Evolutionary conservation across 2,113 vertebrate genomes (phyloP).

Genomic region (Marmota monax): DNA sequence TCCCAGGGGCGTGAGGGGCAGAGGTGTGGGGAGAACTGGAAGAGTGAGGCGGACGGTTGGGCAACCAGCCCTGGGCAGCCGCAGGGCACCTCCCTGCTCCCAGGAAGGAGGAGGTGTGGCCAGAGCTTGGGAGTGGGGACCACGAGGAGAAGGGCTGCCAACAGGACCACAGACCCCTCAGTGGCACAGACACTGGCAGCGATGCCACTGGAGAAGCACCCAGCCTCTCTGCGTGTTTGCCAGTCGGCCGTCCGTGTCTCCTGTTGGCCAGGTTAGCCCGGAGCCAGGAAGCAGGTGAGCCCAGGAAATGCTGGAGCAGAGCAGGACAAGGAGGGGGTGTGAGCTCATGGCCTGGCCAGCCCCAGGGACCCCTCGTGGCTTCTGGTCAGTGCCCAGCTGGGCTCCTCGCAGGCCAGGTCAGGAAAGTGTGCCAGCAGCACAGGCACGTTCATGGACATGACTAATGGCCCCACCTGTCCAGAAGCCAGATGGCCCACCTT

Average conservation of each 20-base stretch:
- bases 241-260: not conserved
- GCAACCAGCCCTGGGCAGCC: no score
- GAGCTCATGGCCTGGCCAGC: not conserved
- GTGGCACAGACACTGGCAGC: rapidly evolving
- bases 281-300: not conserved
- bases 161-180: not conserved
- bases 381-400: rapidly evolving
- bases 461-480: rapidly evolving
- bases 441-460: rapidly evolving
- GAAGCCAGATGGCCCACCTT: not conserved
- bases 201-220: rapidly evolving
- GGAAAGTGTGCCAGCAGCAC: rapidly evolving
- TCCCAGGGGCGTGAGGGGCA: not conserved
- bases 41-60: not conserved
- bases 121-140: not conserved
- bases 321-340: not conserved
- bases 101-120: not conserved
- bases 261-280: not conserved
- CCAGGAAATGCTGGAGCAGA: not conserved
- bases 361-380: not conserved
- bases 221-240: not conserved
- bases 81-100: not conserved
- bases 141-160: rapidly evolving
- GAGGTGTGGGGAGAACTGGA: not conserved
- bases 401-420: rapidly evolving